Conservation (phyloP, 2,797 vertebrate genomes). For the Scyliorhinus canicula region DNA sequence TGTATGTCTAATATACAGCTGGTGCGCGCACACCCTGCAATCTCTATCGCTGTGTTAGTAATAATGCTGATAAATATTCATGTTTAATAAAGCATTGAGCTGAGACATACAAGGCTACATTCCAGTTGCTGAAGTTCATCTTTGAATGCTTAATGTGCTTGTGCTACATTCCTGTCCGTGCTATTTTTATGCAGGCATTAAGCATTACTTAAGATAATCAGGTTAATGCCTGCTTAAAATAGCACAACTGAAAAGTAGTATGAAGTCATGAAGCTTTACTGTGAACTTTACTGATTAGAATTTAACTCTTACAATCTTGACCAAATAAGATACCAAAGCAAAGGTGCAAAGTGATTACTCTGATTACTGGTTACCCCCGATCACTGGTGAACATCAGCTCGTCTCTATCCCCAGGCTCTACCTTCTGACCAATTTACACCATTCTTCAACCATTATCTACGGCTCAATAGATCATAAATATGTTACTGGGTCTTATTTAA, state of each 20-base stretch:
- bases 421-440: neutral
- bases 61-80: neutral
- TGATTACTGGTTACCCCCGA: neutral
- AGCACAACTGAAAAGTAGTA: neutral
- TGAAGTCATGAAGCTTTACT: neutral
- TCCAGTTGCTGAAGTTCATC: neutral
- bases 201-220: neutral
- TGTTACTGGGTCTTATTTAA: neutral
- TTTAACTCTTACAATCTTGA: neutral
- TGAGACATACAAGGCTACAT: neutral
- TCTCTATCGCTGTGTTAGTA: neutral
- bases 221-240: conserved; percentile 21
- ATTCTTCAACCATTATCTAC: neutral
- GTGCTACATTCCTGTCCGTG: neutral
- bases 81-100: neutral
- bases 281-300: neutral
- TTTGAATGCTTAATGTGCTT: neutral
- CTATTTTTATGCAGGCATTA: neutral
- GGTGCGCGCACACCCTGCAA: neutral
- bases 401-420: neutral
- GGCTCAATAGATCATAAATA: neutral
- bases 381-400: neutral
- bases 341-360: neutral
- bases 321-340: neutral
- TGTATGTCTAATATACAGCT: neutral